Percentiles rank a stretch among this genome's conserved stretches.
Conservation (phyloP, 2,113 vertebrate species). For the Sturnira hondurensis region DNA sequence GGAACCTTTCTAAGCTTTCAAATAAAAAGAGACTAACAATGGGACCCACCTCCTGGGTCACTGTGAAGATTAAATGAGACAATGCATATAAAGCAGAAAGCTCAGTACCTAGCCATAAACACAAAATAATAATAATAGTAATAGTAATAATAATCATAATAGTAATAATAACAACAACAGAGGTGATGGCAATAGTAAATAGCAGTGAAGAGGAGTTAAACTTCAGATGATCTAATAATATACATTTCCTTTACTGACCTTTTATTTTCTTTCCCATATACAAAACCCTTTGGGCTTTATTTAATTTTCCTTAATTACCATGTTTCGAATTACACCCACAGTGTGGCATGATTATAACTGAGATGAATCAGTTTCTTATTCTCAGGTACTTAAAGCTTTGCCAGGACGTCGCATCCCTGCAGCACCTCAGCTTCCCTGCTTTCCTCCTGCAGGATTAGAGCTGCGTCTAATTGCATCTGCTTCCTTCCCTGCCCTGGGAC, state of each 20-base stretch:
- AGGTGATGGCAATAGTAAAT: background rate
- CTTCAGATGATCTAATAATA: constrained; percentile 15
- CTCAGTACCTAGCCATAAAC: background rate
- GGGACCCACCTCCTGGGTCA: background rate
- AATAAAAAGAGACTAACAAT: background rate
- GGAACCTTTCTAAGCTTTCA: background rate
- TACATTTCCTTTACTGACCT: constrained; percentile 4
- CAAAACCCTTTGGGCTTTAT: constrained; percentile 7
- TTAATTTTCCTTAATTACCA: constrained; percentile 54
- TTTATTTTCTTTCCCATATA: constrained; percentile 2
- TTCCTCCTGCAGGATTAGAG: background rate
- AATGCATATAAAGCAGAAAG: background rate
- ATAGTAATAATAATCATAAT: background rate
- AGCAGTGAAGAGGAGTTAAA: background rate
- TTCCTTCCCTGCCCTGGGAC: background rate
- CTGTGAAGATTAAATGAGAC: background rate
- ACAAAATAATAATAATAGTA: background rate
- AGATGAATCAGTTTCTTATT: constrained; percentile 41
- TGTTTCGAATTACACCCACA: constrained; percentile 11
- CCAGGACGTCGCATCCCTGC: background rate
- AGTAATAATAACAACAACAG: background rate
- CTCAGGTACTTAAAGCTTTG: background rate
- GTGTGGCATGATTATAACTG: background rate
- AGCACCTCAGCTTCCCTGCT: background rate
- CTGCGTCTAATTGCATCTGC: background rate